A percentile compares a stretch with the other conserved stretches of the same genome.
Conservation (phyloP, 2,113 vertebrate species). For the Sardina pilchardus region DNA sequence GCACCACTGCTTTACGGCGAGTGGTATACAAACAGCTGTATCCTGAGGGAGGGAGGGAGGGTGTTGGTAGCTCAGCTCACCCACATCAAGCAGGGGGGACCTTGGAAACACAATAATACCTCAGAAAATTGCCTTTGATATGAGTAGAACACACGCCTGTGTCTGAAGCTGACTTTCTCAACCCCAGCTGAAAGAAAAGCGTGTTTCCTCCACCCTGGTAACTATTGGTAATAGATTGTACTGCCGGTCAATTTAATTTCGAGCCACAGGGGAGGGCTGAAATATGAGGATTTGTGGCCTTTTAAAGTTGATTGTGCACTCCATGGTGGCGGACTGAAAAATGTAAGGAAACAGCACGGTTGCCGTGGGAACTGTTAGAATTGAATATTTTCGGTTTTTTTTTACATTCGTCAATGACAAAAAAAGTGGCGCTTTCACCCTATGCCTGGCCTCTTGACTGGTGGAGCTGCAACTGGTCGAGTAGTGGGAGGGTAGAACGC, state of each 20-base stretch:
- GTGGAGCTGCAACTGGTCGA: neutral
- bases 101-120: constrained; percentile 38
- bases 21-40: neutral
- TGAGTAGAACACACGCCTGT: constrained; percentile 36
- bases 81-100: constrained; percentile 10
- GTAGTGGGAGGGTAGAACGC: neutral
- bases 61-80: neutral
- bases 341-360: constrained; percentile 13
- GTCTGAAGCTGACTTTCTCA: constrained; percentile 20
- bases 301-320: constrained; percentile 44
- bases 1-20: neutral
- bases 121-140: constrained; percentile 24
- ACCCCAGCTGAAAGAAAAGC: constrained; percentile 34
- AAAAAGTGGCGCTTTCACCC: neutral
- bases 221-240: constrained; percentile 47
- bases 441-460: neutral
- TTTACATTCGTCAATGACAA: neutral
- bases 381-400: neutral
- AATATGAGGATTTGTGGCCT: constrained; percentile 37
- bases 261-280: constrained; percentile 33
- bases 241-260: constrained; percentile 42
- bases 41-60: neutral
- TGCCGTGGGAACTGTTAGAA: neutral
- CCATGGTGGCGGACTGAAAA: constrained; percentile 26
- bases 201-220: constrained; percentile 34